These are phyloP conservation scores for Sebastes nivosus DNA, from an alignment of 2,797 vertebrate genomes.

Conservation along the genomic window DNA sequence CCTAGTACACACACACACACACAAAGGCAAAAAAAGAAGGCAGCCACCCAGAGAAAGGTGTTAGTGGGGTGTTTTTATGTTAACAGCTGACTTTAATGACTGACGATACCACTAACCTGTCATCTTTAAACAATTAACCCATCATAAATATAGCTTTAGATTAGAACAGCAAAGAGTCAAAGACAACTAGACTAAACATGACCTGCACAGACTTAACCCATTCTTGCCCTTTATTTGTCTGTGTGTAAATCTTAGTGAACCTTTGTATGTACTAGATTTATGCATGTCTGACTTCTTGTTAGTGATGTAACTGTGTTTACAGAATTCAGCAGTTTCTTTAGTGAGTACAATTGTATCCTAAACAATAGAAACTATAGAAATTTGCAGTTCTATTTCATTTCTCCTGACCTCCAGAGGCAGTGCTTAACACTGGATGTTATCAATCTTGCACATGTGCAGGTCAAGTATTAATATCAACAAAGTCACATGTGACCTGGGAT, in stretches of 20 bases:
- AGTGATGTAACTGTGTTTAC: not conserved
- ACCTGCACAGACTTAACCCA: not conserved
- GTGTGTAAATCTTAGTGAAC: not conserved
- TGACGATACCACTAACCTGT: not conserved
- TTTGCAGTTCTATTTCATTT: not conserved
- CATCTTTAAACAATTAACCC: not conserved
- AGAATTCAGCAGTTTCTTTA: not conserved
- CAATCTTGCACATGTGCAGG: not conserved
- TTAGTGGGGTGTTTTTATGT: constrained; percentile 15
- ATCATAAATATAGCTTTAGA: not conserved
- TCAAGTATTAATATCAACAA: not conserved
- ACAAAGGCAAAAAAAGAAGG: not conserved
- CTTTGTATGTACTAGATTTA: not conserved
- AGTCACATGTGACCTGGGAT: not conserved
- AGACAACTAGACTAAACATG: not conserved
- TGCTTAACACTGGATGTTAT: not conserved
- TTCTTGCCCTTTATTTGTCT: not conserved
- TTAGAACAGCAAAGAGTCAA: not conserved
- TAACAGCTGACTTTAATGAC: not conserved
- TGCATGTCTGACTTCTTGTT: not conserved
- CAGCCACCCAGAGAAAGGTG: constrained; percentile 18
- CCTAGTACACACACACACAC: constrained; percentile 78
- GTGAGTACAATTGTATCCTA: not conserved
- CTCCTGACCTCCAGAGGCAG: not conserved
- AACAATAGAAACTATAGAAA: not conserved